A percentile compares a stretch with the other conserved stretches of the same genome.
phyloP scores from a whole-genome alignment of 2,113 vertebrate genomes.

The Peromyscus californicus region DNA sequence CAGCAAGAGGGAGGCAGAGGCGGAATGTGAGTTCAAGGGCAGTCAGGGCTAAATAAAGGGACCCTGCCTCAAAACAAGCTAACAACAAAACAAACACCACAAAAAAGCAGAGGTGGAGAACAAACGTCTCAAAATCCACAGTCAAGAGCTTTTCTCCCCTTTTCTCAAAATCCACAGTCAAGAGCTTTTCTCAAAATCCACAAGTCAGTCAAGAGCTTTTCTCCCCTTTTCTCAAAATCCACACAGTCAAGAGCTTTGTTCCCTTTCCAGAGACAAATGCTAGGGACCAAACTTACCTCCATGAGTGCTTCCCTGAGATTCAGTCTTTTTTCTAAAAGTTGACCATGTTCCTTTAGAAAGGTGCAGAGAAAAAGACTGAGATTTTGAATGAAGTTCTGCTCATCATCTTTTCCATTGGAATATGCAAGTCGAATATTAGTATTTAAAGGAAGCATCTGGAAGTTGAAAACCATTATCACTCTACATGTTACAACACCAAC shows the following conservation, averaged over 20 bases:
- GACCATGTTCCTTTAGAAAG: conserved; percentile 98
- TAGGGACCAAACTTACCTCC: conserved; percentile 90
- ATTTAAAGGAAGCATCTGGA: conserved; percentile 98
- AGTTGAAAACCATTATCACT: conserved; percentile 39
- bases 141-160: no score
- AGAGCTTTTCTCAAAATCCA: neutral
- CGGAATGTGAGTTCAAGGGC: neutral
- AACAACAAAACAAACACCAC: neutral
- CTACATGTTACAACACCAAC: neutral
- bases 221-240: neutral
- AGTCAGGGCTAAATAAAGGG: neutral
- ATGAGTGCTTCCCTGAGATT: conserved; percentile 98
- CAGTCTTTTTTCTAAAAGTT: conserved; percentile 97
- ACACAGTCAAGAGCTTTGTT: neutral
- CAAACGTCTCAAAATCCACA: no score
- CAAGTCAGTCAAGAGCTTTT: neutral
- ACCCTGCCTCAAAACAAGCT: neutral
- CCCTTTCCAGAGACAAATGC: neutral
- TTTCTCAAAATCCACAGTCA: neutral
- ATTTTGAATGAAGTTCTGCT: conserved; percentile 99
- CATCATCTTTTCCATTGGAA: conserved; percentile 98
- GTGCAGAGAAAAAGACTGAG: conserved; percentile 99
- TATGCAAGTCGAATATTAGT: conserved; percentile 98
- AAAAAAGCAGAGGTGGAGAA: neutral
- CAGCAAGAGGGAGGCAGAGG: neutral